Base-by-base conservation (phyloP, 1,140 invertebrate species). In the Trissolcus basalis region DNA sequence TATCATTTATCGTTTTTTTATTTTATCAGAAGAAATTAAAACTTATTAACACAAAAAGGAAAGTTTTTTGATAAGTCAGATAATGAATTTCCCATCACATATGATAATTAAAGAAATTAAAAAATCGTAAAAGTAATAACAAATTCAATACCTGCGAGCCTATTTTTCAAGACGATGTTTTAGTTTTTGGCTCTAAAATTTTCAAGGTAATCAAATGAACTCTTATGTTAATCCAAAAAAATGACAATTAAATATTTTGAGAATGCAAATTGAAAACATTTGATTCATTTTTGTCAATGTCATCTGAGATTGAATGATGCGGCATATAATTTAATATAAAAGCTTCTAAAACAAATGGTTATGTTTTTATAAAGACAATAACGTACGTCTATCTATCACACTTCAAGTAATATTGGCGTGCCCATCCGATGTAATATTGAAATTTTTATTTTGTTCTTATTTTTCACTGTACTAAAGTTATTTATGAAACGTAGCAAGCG, bases 321-420 rank as follows among this genome's bases (percentile, higher is more conserved):
- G 61, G 54, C 9, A 9, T 68, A 75, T 60, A 63, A 68, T 80
- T 81, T 81, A 82, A 83, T 84, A 83, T 39, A 39, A 76, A 77
- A 78, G 79, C 81, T 82, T 83, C 80, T 83, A 82, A 86, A 87
- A 88, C 78, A 82, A 86, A 87, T 85, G 83, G 85, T 87, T 86
- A 87, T 86, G 81, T 83, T 86, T 86, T 87, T 86, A 82, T 87
- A 86, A 87, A 87, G 86, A 88, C 86, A 86, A 86, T 86, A 87
- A 85, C 80, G 79, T 81, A 65, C 82, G 79, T 82, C 86, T 86
- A 88, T 88, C 86, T 86, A 87, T 88, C 86, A 88, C 81, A 79
- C 81, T 82, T 81, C 83, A 79, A 80, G 85, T 81, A 85, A 88
- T 88, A 88, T 87, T 82, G 83, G 80, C 83, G 74, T 80, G 81